Evolutionary conservation across 2,113 vertebrate species (phyloP).

Genomic region (Albula glossodonta): DNA sequence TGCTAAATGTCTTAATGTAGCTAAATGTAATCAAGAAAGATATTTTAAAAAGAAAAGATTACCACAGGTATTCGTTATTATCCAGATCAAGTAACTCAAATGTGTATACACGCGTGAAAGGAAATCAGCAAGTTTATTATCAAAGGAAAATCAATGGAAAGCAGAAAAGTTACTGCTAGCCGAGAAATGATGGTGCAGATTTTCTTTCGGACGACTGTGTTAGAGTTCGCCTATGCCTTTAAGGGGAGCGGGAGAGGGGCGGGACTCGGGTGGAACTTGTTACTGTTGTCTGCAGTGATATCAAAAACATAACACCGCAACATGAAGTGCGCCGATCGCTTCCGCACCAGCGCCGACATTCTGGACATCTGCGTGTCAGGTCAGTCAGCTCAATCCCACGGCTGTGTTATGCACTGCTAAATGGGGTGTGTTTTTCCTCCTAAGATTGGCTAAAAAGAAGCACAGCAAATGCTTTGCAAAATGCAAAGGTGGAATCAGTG

Average conservation of each 20-base stretch:
- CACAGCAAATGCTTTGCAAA: background rate
- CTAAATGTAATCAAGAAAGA: too few relatives aligned
- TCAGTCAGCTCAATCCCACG: slow-evolving; percentile 39
- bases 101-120: too few relatives aligned
- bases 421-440: background rate
- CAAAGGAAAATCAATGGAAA: background rate
- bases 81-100: too few relatives aligned
- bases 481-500: background rate
- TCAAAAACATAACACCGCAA: slow-evolving; percentile 58
- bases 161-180: background rate
- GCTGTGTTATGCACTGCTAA: background rate
- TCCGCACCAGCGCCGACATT: slow-evolving; percentile 32
- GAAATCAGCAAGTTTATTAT: background rate
- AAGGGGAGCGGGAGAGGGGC: slow-evolving; percentile 37
- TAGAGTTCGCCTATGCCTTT: slow-evolving; percentile 6
- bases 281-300: slow-evolving; percentile 55
- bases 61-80: too few relatives aligned
- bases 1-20: too few relatives aligned
- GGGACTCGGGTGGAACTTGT: slow-evolving; percentile 45
- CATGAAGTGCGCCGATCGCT: slow-evolving; percentile 44
- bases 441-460: background rate
- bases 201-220: background rate
- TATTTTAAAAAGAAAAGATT: too few relatives aligned
- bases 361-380: slow-evolving; percentile 39
- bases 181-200: background rate